Percentiles rank a stretch among this genome's conserved stretches.
phyloP scores from a whole-genome alignment of 2,888 invertebrate species.

The Craniophora ligustri region DNA sequence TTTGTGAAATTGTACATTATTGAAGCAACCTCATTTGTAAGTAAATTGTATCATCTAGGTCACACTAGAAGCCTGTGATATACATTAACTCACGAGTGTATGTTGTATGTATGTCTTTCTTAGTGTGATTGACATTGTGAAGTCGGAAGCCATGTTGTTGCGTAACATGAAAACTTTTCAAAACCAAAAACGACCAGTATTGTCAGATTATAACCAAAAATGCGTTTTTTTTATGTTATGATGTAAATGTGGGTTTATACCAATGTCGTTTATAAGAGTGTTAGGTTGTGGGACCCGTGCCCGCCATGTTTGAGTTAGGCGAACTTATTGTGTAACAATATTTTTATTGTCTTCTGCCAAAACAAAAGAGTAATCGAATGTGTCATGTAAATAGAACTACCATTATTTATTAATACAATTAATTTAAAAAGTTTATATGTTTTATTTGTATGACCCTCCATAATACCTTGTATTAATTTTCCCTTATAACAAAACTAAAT shows the following conservation, averaged over 20 bases:
- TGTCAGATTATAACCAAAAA: slow-evolving; percentile 83
- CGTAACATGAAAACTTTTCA: slow-evolving; percentile 45
- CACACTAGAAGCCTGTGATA: slow-evolving; percentile 87
- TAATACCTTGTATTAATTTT: background rate
- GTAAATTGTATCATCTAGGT: slow-evolving; percentile 80
- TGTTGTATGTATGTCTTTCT: slow-evolving; percentile 78
- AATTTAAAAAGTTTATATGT: slow-evolving; percentile 77
- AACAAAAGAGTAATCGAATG: slow-evolving; percentile 87
- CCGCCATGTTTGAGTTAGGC: slow-evolving; percentile 65
- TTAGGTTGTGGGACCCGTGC: slow-evolving; percentile 55
- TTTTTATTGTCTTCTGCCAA: slow-evolving; percentile 88
- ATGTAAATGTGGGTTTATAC: slow-evolving; percentile 71
- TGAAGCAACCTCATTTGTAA: slow-evolving; percentile 68
- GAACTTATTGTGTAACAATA: slow-evolving; percentile 82
- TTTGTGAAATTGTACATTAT: slow-evolving; percentile 56
- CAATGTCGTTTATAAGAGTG: slow-evolving; percentile 70
- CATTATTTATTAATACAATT: slow-evolving; percentile 89
- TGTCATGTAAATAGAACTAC: slow-evolving; percentile 89
- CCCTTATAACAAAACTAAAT: background rate
- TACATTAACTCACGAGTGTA: slow-evolving; percentile 78
- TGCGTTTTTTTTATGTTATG: slow-evolving; percentile 61
- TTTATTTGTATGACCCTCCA: slow-evolving; percentile 66
- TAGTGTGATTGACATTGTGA: slow-evolving; percentile 70
- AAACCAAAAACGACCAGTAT: slow-evolving; percentile 86
- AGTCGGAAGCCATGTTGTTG: slow-evolving; percentile 45